Evolutionary conservation across 1,140 invertebrate genomes (phyloP), one percentile per base, ranked within the genome.

Genomic region (Pachypeltis micranthus): DNA sequence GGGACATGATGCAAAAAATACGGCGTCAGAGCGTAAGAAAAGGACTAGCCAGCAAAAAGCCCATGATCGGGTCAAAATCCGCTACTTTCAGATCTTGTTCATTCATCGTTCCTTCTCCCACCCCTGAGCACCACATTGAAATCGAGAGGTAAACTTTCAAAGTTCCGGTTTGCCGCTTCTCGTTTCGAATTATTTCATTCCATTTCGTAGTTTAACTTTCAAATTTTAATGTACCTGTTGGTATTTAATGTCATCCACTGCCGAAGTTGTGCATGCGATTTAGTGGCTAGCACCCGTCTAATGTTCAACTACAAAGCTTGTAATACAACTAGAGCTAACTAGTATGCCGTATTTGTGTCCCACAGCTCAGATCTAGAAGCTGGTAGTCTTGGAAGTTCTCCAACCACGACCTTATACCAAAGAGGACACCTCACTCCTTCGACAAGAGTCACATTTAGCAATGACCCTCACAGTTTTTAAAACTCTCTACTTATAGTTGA

Each of bases 1-100:
- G 90, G 65, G 91, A 93, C 72, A 88, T 94, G 81, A 89, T 94
- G 64, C 89, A 93, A 72, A 91, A 88, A 73, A 74, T 94, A 21
- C 80, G 89, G 51, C 79, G 90, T 63, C 90, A 93, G 73, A 91
- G 90, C 69, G 85, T 91, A 25, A 57, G 27, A 57, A 87, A 89
- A 76, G 86, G 90, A 1, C 85, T 84, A 21, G 85, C 86, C 39
- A 51, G 62, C 23, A 66, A 63, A 27, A 66, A 59, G 87, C 19
- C 34, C 51, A 12, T 88, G 14, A 78, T 91, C 27, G 87, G 86
- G 64, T 80, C 79, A 34, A 85, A 84, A 72, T 71, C 76, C 0
- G 72, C 72, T 60, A 69, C 73, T 1, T 79, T 79, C 69, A 76
- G 85, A 66, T 86, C 84, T 16, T 79, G 81, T 68, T 87, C 85